phyloP scores from a whole-genome alignment of 2,888 invertebrate species.

The Papilio demoleus region DNA sequence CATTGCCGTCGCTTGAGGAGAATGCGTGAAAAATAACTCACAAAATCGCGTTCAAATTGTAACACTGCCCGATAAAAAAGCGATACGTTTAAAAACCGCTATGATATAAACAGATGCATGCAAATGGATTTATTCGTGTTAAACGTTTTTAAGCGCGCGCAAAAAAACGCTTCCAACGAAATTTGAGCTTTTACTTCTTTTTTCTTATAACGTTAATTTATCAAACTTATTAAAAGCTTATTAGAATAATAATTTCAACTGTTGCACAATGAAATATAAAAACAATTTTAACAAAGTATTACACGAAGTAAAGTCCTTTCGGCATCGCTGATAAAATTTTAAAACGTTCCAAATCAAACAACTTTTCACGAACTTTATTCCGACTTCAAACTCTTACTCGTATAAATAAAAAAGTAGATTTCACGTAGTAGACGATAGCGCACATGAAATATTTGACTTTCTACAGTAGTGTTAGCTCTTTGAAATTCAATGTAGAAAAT shows the following conservation, averaged over 20 bases:
- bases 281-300: conserved; percentile 5
- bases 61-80: too few species aligned
- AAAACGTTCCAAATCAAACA: conserved; percentile 31
- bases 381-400: conserved; percentile 29
- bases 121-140: too few species aligned
- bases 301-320: conserved; percentile 11
- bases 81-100: too few species aligned
- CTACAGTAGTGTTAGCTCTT: conserved; percentile 19
- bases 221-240: background rate
- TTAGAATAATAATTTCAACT: background rate
- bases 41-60: too few species aligned
- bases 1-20: too few species aligned
- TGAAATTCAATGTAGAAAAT: conserved; percentile 12
- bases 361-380: conserved; percentile 37
- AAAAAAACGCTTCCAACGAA: too few species aligned
- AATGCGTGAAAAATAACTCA: too few species aligned
- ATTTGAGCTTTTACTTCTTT: background rate
- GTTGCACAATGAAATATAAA: conserved; percentile 2
- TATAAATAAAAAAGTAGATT: conserved; percentile 34
- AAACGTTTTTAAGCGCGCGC: too few species aligned
- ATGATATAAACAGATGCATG: too few species aligned
- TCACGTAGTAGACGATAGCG: conserved; percentile 19
- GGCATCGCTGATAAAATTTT: conserved; percentile 27
- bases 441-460: conserved; percentile 34
- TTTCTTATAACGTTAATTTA: background rate